phyloP scores from a whole-genome alignment of 2,888 invertebrate genomes.

The Lordiphosa andalusiaca region DNA sequence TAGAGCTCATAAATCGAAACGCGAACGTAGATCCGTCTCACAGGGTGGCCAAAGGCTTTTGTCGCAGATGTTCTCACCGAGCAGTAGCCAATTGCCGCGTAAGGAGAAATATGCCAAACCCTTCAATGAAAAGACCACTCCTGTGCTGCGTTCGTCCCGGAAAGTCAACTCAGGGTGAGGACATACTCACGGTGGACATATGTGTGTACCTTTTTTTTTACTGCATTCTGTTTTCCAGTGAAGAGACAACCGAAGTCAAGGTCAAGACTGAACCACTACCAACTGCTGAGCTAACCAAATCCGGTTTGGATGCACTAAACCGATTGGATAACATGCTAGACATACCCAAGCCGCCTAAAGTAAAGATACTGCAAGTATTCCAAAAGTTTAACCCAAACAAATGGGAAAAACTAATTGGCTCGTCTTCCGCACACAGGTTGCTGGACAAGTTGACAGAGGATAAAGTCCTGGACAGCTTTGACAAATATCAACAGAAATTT shows the following conservation, averaged over 20 bases:
- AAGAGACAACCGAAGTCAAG: neutral
- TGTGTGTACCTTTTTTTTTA: too few relatives aligned
- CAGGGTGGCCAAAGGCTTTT: constrained; percentile 14
- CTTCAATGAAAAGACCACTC: constrained; percentile 23
- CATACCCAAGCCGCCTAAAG: constrained; percentile 31
- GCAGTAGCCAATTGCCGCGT: constrained; percentile 1
- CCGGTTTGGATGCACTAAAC: constrained; percentile 16
- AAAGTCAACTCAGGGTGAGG: constrained; percentile 39
- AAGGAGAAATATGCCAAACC: neutral
- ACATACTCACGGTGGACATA: too few relatives aligned
- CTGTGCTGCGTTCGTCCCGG: constrained; percentile 41
- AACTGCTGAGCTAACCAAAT: constrained; percentile 17
- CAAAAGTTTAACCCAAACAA: neutral
- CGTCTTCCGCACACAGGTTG: constrained; percentile 30
- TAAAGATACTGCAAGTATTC: constrained; percentile 34
- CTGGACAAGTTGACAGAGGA: constrained; percentile 45
- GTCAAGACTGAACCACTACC: neutral
- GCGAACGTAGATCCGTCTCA: constrained; percentile 50
- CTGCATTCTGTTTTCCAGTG: neutral
- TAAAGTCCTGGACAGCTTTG: constrained; percentile 44
- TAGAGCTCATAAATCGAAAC: constrained; percentile 5
- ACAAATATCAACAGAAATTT: constrained; percentile 39
- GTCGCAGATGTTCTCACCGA: neutral
- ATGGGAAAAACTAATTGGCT: neutral
- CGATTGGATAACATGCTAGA: constrained; percentile 32